Conservation (phyloP, 2,113 vertebrate species). For the Dipodomys ordii region DNA sequence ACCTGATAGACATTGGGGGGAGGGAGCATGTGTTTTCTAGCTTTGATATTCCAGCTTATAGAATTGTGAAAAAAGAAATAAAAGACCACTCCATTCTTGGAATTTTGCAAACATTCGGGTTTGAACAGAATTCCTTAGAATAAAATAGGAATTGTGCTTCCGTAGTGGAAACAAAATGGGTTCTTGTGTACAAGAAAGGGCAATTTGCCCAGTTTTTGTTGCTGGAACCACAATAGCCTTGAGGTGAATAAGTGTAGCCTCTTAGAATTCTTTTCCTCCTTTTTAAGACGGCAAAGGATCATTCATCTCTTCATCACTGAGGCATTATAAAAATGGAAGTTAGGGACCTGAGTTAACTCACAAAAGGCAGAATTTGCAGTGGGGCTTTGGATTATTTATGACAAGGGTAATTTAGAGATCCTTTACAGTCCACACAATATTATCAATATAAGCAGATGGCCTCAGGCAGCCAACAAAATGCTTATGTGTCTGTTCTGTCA, state of each 20-base stretch:
- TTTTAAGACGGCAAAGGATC: neutral
- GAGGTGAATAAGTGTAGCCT: neutral
- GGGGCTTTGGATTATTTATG: neutral
- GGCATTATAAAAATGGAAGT: neutral
- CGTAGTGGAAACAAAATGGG: no score
- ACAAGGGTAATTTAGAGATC: no score
- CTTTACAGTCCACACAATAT: no score
- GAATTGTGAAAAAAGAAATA: neutral
- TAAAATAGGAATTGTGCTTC: neutral
- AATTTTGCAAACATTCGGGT: neutral
- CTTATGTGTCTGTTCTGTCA: no score
- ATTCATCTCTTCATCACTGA: neutral
- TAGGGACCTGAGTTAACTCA: neutral
- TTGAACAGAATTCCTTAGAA: neutral
- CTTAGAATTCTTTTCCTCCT: neutral
- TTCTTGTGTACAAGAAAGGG: neutral
- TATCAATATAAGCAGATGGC: no score
- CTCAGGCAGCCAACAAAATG: no score
- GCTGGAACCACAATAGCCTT: neutral
- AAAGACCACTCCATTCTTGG: neutral
- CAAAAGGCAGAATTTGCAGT: neutral
- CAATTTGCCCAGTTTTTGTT: neutral
- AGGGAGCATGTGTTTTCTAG: neutral
- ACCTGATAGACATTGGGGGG: neutral
- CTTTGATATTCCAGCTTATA: neutral